Conservation (phyloP, 2,888 invertebrate species). For the Hypsopygia costalis region DNA sequence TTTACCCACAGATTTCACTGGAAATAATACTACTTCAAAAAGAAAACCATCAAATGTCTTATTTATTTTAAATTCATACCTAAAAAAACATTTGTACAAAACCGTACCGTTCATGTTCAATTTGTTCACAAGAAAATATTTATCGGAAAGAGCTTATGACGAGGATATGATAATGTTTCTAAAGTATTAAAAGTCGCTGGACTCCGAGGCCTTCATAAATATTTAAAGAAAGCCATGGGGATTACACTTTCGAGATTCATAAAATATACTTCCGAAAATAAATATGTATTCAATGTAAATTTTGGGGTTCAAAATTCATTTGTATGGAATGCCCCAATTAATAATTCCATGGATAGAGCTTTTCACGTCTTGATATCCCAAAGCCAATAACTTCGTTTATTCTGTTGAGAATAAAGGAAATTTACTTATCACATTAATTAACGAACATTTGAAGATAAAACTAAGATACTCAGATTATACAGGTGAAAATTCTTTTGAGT, state of each 20-base stretch:
- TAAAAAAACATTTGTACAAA: too few relatives aligned
- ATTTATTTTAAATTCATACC: background rate
- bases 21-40: background rate
- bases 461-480: too few relatives aligned
- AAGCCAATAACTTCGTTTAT: too few relatives aligned
- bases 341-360: too few relatives aligned
- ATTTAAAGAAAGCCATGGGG: conserved; percentile 61
- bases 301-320: conserved; percentile 20
- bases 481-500: too few relatives aligned
- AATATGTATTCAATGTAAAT: conserved; percentile 45
- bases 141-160: conserved; percentile 41
- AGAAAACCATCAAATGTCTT: background rate
- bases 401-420: too few relatives aligned
- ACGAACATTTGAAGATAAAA: too few relatives aligned
- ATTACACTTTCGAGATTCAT: conserved; percentile 51
- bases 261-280: conserved; percentile 41
- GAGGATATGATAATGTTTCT: conserved; percentile 54
- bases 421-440: too few relatives aligned
- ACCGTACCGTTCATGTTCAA: conserved; percentile 28
- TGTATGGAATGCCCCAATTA: background rate
- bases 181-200: conserved; percentile 60
- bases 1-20: background rate
- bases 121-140: conserved; percentile 34
- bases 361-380: too few relatives aligned
- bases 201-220: conserved; percentile 61